Base-by-base conservation (phyloP, 2,888 invertebrate genomes). In the Phasia obesa region DNA sequence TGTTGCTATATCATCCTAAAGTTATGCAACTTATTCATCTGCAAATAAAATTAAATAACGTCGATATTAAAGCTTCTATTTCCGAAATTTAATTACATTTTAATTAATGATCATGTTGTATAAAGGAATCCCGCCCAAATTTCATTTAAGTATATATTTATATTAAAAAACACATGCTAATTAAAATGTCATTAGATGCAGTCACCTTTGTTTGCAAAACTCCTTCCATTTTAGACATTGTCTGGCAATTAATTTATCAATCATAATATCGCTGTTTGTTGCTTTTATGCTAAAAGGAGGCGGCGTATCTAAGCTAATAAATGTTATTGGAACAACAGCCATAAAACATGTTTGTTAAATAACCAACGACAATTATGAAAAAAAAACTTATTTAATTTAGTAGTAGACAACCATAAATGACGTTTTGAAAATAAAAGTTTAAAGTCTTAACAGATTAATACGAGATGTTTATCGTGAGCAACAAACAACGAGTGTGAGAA, bases 201-300 rank as follows among this genome's bases (percentile, higher is more conserved):
- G 53, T 23, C 51, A 59, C 15, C 31, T 35, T 47, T 62, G n/a
- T 47, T 31, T 51, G 31, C 15, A 64, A 21, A 53, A 4, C 13
- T 38, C 13, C 64, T 55, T 2, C 31, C 21, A 19, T 59, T 38
- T 27, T 25, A 35, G 27, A 59, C 51, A 77, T 55, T 69, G 60
- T 69, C 60, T 53, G 60, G 59, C 51, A 53, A 69, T 77, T 69
- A 77, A 47, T 38, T 42, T 31, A 21, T 60, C 62, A 53, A 53
- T 69, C 67, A 67, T 42, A 42, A 15, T 76, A 57, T 23, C 15
- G 21, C 4, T 59, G 4, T 17, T 17, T 17, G 0, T 21, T 35
- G 5, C 9, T 51, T 27, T n/a, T 27, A 5, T 25, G 3, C 0
- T 5, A 17, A 42, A 25, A n/a, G 49, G 21, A 47, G 38, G 15